These are phyloP conservation scores for Typhlomys cinereus DNA, from an alignment of 2,113 vertebrate genomes.

Conservation along the genomic window DNA sequence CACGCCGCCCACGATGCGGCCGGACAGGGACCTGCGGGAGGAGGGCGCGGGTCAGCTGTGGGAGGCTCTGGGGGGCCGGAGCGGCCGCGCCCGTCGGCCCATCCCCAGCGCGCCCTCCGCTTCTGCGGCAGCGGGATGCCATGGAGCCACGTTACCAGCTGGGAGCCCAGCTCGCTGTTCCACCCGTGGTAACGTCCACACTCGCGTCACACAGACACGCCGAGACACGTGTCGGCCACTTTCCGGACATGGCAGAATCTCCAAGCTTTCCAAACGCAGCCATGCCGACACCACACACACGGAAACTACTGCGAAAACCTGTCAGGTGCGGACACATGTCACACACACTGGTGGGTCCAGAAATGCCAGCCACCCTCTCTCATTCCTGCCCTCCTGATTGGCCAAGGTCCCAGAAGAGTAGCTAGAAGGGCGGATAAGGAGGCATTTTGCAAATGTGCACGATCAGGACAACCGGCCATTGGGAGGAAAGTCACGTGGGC, in stretches of 20 bases:
- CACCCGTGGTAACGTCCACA: not conserved
- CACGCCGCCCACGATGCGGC: constrained; percentile 97
- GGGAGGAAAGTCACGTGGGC: not conserved
- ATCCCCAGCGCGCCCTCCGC: accelerated
- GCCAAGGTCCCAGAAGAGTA: not conserved
- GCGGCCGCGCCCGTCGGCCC: not conserved
- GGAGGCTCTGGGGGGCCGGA: not conserved
- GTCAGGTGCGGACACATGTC: too few relatives aligned
- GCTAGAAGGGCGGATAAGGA: not conserved
- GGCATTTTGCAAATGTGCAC: not conserved
- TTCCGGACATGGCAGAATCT: not conserved
- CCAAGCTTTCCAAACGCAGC: not conserved
- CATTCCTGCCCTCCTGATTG: not conserved
- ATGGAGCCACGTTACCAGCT: too few relatives aligned
- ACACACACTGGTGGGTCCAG: not conserved
- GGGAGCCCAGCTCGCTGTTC: too few relatives aligned
- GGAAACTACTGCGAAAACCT: not conserved
- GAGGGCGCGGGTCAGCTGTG: constrained; percentile 54
- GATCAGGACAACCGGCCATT: not conserved
- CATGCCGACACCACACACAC: not conserved
- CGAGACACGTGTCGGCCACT: not conserved
- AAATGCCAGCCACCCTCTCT: not conserved
- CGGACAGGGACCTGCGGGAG: constrained; percentile 93
- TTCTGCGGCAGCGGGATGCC: not conserved
- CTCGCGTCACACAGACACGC: not conserved